Percentiles rank a stretch among this genome's conserved stretches.
These are phyloP conservation scores for Philaenus spumarius DNA, from an alignment of 1,140 invertebrate species.

Conservation along the genomic window DNA sequence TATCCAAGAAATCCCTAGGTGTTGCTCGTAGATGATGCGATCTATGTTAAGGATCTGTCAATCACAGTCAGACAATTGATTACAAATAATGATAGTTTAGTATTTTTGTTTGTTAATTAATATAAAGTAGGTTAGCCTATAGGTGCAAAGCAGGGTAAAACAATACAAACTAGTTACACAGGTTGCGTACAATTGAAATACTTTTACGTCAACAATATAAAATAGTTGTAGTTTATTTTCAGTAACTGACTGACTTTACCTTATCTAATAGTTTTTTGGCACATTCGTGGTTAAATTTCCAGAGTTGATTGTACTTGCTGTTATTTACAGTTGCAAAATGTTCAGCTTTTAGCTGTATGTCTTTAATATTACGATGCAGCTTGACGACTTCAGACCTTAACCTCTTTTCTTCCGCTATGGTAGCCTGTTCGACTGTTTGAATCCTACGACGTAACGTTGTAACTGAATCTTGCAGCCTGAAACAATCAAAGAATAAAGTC, in stretches of 20 bases:
- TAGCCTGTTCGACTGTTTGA: slow-evolving; percentile 49
- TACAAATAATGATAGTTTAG: too few species aligned
- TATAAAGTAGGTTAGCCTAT: too few species aligned
- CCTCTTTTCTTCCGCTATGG: slow-evolving; percentile 47
- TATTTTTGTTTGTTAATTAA: too few species aligned
- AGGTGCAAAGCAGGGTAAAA: too few species aligned
- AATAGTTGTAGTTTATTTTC: too few species aligned
- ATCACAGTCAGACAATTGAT: too few species aligned
- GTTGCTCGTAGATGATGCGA: slow-evolving; percentile 57
- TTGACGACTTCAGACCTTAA: slow-evolving; percentile 53
- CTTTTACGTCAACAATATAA: too few species aligned
- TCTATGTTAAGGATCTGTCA: slow-evolving; percentile 52
- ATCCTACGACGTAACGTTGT: slow-evolving; percentile 55
- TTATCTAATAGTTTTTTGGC: slow-evolving; percentile 49
- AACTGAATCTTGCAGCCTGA: slow-evolving; percentile 63
- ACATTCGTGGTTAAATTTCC: slow-evolving; percentile 61
- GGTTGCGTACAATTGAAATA: too few species aligned
- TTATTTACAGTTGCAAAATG: slow-evolving; percentile 57
- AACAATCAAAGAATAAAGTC: too few species aligned
- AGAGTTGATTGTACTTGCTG: slow-evolving; percentile 47
- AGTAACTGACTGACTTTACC: too few species aligned
- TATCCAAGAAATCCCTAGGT: slow-evolving; percentile 55
- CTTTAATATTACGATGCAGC: slow-evolving; percentile 53
- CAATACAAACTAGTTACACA: too few species aligned
- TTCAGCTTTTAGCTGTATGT: slow-evolving; percentile 56